Evolutionary conservation across 2,888 invertebrate species (phyloP).

Genomic region (Pammene fasciana): DNA sequence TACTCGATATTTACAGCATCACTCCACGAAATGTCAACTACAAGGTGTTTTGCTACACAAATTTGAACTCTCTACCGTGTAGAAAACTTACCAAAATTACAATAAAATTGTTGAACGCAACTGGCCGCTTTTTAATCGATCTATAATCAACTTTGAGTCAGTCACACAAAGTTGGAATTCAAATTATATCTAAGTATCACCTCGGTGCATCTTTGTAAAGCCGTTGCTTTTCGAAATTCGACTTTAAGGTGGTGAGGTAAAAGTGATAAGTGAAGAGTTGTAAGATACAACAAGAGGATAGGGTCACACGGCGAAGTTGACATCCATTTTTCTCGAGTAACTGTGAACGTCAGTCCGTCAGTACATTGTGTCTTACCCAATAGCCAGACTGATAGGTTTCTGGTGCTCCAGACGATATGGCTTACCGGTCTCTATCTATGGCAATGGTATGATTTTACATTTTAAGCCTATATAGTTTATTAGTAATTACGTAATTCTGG

Average conservation of each 20-base stretch:
- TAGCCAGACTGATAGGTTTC: constrained; percentile 13
- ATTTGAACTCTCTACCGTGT: constrained; percentile 14
- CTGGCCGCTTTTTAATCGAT: constrained; percentile 3
- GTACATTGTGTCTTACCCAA: constrained; percentile 35
- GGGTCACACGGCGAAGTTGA: constrained; percentile 41
- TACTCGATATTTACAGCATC: constrained; percentile 27
- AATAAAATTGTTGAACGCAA: neutral
- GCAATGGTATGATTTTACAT: neutral
- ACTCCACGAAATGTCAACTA: constrained; percentile 6
- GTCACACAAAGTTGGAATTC: constrained; percentile 22
- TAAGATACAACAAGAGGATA: constrained; percentile 27
- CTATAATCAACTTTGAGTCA: constrained; percentile 24
- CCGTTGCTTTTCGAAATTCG: constrained; percentile 6
- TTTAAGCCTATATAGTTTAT: too few species aligned
- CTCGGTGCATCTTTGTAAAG: constrained; percentile 12
- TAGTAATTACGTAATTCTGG: too few species aligned
- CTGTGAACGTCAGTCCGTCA: constrained; percentile 40
- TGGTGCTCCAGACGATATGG: constrained; percentile 18
- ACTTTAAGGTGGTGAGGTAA: constrained; percentile 9
- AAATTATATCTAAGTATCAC: constrained; percentile 2
- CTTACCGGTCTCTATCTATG: constrained; percentile 13
- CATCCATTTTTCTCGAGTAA: constrained; percentile 42
- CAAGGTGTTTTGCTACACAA: neutral
- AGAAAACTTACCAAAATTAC: constrained; percentile 9
- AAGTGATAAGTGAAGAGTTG: neutral